Percentiles rank a stretch among this genome's conserved stretches.
Conservation (phyloP, 2,797 vertebrate species). For the Hydrocynus forskahlii region DNA sequence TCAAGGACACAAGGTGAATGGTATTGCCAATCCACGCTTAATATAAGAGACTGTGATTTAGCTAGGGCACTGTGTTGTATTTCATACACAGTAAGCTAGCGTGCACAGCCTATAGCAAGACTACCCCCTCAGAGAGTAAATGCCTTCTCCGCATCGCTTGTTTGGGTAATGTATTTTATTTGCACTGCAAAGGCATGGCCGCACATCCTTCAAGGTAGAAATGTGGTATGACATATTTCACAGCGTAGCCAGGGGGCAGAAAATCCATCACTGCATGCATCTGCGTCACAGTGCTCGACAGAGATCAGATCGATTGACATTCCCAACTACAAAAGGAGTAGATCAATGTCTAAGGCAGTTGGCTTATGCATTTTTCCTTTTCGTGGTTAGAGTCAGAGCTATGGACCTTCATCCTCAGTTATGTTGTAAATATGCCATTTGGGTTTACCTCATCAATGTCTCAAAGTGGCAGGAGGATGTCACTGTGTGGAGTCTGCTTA, state of each 20-base stretch:
- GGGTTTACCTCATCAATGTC: slow-evolving; percentile 17
- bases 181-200: slow-evolving; percentile 7
- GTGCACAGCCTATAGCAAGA: neutral
- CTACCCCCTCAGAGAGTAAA: neutral
- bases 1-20: neutral
- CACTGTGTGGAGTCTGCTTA: neutral
- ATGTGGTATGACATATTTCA: slow-evolving; percentile 4
- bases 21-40: neutral
- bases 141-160: neutral
- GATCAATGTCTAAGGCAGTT: slow-evolving; percentile 24
- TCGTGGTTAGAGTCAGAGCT: neutral
- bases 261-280: neutral
- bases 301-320: slow-evolving; percentile 29
- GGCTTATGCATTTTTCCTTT: slow-evolving; percentile 19
- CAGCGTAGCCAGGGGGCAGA: neutral
- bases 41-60: neutral
- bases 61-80: neutral
- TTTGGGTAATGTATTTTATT: neutral
- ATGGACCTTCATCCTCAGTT: neutral
- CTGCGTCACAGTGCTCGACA: neutral
- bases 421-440: neutral
- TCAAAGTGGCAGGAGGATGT: neutral
- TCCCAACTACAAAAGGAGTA: slow-evolving; percentile 16
- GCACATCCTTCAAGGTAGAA: neutral
- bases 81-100: neutral